phyloP scores from a whole-genome alignment of 2,888 invertebrate species.

The Fissipunctia ypsillon region DNA sequence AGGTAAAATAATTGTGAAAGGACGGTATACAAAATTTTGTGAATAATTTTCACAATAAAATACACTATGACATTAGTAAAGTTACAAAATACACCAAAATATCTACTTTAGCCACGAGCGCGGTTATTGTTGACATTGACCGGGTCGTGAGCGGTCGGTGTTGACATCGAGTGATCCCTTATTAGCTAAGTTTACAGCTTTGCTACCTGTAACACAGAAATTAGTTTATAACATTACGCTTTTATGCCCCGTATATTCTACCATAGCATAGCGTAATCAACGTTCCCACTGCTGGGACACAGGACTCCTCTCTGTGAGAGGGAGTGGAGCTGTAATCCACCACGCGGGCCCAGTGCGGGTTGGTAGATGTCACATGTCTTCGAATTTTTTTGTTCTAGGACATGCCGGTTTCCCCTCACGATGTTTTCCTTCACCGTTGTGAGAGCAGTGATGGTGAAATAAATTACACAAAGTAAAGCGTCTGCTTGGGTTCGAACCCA shows the following conservation, averaged over 20 bases:
- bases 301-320: too few species aligned
- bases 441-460: too few species aligned
- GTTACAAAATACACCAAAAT: constrained; percentile 30
- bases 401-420: too few species aligned
- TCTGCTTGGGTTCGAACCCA: too few species aligned
- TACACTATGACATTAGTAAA: not conserved
- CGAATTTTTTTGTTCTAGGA: too few species aligned
- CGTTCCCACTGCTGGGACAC: too few species aligned
- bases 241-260: not conserved
- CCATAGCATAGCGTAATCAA: too few species aligned
- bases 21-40: not conserved
- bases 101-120: constrained; percentile 16
- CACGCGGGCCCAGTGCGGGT: not conserved
- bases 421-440: too few species aligned
- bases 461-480: too few species aligned
- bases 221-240: not conserved
- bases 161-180: constrained; percentile 42
- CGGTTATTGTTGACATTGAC: constrained; percentile 33
- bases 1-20: too few species aligned
- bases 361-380: not conserved
- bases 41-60: constrained; percentile 31
- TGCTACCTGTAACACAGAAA: constrained; percentile 38
- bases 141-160: constrained; percentile 28
- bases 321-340: not conserved
- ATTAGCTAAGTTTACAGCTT: constrained; percentile 39